Conservation (phyloP, 2,113 vertebrate genomes). For the Nyctibius bracteatus region DNA sequence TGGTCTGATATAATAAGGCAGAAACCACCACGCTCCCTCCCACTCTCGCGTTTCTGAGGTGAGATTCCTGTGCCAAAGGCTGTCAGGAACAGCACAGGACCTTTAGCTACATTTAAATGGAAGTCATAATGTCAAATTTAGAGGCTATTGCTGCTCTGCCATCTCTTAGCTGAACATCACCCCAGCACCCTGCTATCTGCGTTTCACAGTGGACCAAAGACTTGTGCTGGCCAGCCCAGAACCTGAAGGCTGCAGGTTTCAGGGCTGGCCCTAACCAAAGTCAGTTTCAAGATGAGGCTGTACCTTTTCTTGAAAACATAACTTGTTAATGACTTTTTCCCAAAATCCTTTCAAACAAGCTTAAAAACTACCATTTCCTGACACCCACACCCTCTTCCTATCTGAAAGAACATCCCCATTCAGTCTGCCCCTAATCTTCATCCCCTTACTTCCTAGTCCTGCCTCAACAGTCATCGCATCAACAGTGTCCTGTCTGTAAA, state of each 20-base stretch:
- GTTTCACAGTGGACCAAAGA: not conserved
- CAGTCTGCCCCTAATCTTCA: not conserved
- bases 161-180: not conserved
- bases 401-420: not conserved
- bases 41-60: not conserved
- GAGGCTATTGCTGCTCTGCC: not conserved
- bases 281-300: not conserved
- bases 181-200: fast-evolving
- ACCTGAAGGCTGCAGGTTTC: not conserved
- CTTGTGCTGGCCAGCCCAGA: not conserved
- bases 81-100: not conserved
- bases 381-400: not conserved
- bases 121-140: not conserved
- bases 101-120: not conserved
- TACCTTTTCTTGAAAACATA: not conserved
- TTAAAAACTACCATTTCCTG: not conserved
- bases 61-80: not conserved
- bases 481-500: not conserved
- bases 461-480: not conserved
- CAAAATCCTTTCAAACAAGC: not conserved
- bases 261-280: not conserved
- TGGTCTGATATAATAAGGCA: not conserved
- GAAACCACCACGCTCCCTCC: not conserved
- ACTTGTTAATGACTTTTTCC: not conserved
- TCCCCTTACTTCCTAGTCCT: not conserved